phyloP scores from a whole-genome alignment of 2,797 vertebrate species.

The Poliocrania exsul region DNA sequence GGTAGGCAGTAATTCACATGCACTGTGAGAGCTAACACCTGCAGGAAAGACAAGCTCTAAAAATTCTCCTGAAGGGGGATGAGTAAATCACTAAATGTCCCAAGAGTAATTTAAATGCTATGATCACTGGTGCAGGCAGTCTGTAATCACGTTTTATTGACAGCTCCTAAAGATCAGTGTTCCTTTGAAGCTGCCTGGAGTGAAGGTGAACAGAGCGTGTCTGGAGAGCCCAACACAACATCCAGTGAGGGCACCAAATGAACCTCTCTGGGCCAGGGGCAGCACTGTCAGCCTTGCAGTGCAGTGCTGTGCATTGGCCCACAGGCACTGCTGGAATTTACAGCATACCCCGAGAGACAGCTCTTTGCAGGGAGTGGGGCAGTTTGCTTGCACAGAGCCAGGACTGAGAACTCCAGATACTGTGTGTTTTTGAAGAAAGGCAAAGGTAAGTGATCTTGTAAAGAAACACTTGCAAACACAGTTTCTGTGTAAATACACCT shows the following conservation, averaged over 20 bases:
- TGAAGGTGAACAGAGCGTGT: fast-evolving
- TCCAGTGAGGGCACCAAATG: neutral
- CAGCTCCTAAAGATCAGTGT: conserved; percentile 27
- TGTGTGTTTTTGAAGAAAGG: neutral
- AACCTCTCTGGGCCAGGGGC: neutral
- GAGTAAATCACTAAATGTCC: conserved; percentile 30
- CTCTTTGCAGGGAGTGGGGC: neutral
- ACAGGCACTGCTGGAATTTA: neutral
- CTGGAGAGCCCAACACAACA: neutral
- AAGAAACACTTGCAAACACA: neutral
- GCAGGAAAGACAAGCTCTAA: neutral
- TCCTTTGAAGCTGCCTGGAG: neutral
- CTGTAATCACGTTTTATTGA: conserved; percentile 36
- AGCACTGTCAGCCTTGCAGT: neutral
- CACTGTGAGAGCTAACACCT: neutral
- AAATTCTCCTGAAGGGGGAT: neutral
- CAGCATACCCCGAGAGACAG: neutral
- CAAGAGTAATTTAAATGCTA: conserved; percentile 20
- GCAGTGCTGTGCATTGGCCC: neutral
- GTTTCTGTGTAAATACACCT: neutral
- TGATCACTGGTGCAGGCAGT: conserved; percentile 12
- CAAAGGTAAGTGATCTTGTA: neutral
- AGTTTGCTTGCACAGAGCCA: neutral
- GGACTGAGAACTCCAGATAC: neutral
- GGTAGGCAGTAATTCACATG: neutral